Conservation (phyloP, 2,888 invertebrate genomes). For the Drosophila kambysellisi region DNA sequence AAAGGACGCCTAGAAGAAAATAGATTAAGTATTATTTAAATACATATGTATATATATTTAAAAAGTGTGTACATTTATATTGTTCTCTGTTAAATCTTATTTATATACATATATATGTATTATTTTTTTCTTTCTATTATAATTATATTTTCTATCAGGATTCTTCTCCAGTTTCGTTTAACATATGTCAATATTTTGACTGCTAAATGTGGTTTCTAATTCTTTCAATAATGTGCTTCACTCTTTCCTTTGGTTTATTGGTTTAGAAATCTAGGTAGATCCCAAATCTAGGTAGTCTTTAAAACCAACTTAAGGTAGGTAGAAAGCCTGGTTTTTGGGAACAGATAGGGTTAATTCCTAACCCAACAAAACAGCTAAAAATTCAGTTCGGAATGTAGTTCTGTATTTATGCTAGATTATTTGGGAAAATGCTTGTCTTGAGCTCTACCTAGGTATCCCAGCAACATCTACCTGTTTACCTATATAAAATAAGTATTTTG, state of each 20-base stretch:
- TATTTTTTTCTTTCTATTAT: background rate
- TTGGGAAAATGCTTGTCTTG: background rate
- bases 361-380: background rate
- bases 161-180: background rate
- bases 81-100: background rate
- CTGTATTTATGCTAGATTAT: background rate
- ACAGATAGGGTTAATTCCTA: background rate
- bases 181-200: background rate
- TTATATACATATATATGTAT: background rate
- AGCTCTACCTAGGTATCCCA: conserved; percentile 2
- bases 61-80: background rate
- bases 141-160: background rate
- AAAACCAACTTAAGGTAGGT: no score
- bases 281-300: background rate
- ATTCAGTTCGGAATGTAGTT: background rate
- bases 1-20: conserved; percentile 86
- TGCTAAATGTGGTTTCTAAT: background rate
- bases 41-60: background rate
- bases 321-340: background rate
- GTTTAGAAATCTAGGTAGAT: background rate
- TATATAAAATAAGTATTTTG: conserved; percentile 37
- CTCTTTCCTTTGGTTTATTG: background rate
- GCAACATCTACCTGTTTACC: conserved; percentile 45
- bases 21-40: background rate
- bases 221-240: background rate